These are phyloP conservation scores for Teleogryllus oceanicus DNA, from an alignment of 2,888 invertebrate species.

Conservation along the genomic window DNA sequence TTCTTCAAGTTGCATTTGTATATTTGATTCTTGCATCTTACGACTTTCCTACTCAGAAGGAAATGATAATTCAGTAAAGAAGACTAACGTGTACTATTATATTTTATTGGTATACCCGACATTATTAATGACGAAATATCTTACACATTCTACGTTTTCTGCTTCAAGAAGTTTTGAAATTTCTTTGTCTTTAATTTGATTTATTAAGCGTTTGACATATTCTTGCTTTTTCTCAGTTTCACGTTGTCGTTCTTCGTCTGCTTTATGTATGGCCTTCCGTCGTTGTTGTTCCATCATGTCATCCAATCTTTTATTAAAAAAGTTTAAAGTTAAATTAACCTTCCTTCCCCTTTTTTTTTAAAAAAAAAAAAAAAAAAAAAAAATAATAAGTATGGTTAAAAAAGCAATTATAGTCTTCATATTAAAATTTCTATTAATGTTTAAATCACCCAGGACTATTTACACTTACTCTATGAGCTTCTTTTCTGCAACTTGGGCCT, in stretches of 20 bases:
- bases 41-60: conserved; percentile 38
- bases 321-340: too few relatives aligned
- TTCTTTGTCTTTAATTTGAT: conserved; percentile 55
- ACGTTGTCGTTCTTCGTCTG: conserved; percentile 50
- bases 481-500: conserved; percentile 73
- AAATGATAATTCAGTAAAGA: neutral
- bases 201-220: conserved; percentile 43
- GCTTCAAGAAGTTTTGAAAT: conserved; percentile 56
- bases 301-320: conserved; percentile 61
- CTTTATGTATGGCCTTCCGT: conserved; percentile 53
- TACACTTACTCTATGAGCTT: conserved; percentile 44
- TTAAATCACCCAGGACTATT: too few relatives aligned
- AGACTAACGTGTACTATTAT: neutral
- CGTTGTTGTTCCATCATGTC: conserved; percentile 69
- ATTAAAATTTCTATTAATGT: too few relatives aligned
- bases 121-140: conserved; percentile 42
- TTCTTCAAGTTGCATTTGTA: conserved; percentile 61
- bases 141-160: conserved; percentile 66
- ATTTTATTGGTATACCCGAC: too few relatives aligned
- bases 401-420: too few relatives aligned
- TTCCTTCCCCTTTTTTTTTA: conserved; percentile 44
- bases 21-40: conserved; percentile 52
- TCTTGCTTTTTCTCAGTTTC: conserved; percentile 39
- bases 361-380: too few relatives aligned
- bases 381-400: too few relatives aligned